A percentile compares a stretch with the other conserved stretches of the same genome.
These are phyloP conservation scores for Dinocampus coccinellae DNA, from an alignment of 2,888 invertebrate genomes.

Conservation along the genomic window DNA sequence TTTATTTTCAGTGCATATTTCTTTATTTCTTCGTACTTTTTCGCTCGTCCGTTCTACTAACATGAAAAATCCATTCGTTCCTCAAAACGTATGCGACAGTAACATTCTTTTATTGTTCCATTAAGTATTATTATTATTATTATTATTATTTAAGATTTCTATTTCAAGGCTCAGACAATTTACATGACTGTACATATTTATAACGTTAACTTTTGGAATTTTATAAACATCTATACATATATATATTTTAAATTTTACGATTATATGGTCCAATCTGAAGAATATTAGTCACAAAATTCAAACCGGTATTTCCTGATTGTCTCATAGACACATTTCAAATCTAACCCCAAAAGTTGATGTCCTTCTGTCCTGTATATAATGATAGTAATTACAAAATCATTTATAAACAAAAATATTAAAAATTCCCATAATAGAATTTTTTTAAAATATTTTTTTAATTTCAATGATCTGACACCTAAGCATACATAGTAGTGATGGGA, in stretches of 20 bases:
- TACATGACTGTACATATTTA: background rate
- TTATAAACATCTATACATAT: background rate
- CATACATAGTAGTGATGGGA: background rate
- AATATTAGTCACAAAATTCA: background rate
- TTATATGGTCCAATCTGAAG: background rate
- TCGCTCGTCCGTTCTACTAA: slow-evolving; percentile 36
- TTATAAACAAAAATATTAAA: background rate
- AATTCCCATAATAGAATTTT: background rate
- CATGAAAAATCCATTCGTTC: slow-evolving; percentile 37
- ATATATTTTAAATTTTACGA: background rate
- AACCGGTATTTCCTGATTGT: slow-evolving; percentile 8
- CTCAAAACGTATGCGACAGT: slow-evolving; percentile 14
- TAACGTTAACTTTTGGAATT: background rate
- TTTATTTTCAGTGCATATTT: too few relatives aligned
- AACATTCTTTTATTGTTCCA: slow-evolving; percentile 24
- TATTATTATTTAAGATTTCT: slow-evolving; percentile 29
- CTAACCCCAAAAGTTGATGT: slow-evolving; percentile 11
- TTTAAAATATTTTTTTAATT: background rate
- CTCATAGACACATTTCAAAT: background rate
- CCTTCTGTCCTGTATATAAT: background rate
- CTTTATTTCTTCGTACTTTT: slow-evolving; percentile 21
- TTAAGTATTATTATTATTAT: slow-evolving; percentile 12
- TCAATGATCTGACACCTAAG: background rate
- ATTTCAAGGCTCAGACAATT: background rate
- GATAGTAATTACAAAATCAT: background rate